Evolutionary conservation across 2,888 invertebrate genomes (phyloP).

Genomic region (Tiphia femorata): DNA sequence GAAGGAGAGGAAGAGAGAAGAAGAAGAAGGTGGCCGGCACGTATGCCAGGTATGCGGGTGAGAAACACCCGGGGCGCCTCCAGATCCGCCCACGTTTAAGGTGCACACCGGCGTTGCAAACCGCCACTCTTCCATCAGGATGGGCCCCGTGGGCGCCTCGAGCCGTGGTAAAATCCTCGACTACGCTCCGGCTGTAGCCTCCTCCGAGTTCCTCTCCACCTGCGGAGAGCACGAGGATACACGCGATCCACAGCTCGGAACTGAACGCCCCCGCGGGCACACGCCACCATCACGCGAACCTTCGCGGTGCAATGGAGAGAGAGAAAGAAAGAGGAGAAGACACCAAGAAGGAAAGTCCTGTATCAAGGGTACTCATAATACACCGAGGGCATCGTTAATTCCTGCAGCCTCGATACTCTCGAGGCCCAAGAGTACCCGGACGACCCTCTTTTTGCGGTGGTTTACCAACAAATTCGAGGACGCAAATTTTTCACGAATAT

Average conservation of each 20-base stretch:
- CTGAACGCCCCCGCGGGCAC: slow-evolving; percentile 66
- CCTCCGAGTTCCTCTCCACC: slow-evolving; percentile 32
- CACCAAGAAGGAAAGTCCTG: too few species aligned
- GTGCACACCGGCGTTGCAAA: slow-evolving; percentile 24
- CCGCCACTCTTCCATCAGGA: slow-evolving; percentile 8
- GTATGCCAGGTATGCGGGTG: slow-evolving; percentile 62
- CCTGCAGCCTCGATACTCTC: too few species aligned
- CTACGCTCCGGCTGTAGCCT: neutral
- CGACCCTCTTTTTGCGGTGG: too few species aligned
- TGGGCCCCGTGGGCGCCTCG: slow-evolving; percentile 12
- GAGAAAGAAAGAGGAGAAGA: slow-evolving; percentile 14
- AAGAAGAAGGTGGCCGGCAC: slow-evolving; percentile 43
- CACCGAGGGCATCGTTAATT: too few species aligned
- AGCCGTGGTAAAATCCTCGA: slow-evolving; percentile 26
- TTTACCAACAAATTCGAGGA: too few species aligned
- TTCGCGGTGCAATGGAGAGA: slow-evolving; percentile 13
- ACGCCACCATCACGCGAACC: slow-evolving; percentile 63
- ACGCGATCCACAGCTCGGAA: slow-evolving; percentile 46
- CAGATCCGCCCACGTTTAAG: slow-evolving; percentile 64
- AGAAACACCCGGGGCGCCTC: slow-evolving; percentile 60
- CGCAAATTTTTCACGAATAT: too few species aligned
- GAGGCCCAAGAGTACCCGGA: too few species aligned
- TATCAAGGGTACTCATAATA: too few species aligned
- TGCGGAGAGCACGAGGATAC: slow-evolving; percentile 36
- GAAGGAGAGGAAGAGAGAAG: slow-evolving; percentile 11